Evolutionary conservation across 2,113 vertebrate genomes (phyloP).

Genomic region (Eolophus roseicapilla): DNA sequence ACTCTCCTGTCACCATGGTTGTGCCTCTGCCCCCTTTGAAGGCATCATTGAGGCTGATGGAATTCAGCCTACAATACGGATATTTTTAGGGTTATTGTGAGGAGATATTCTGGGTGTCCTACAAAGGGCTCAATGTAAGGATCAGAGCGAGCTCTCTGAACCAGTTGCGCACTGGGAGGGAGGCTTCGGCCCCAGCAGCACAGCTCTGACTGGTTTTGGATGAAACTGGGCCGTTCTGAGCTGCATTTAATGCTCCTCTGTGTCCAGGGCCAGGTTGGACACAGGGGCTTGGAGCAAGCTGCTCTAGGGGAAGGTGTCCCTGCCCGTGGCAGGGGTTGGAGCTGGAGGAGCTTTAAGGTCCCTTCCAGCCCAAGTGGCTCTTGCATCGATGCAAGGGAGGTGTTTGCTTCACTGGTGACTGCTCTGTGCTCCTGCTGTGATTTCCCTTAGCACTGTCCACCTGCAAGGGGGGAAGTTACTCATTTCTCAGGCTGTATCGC

Average conservation of each 20-base stretch:
- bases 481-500: neutral
- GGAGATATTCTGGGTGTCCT: neutral
- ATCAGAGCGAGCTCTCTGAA: neutral
- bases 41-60: neutral
- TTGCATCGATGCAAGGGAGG: neutral
- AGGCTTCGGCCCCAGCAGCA: neutral
- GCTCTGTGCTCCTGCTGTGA: neutral
- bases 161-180: rapidly evolving
- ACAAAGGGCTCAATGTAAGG: neutral
- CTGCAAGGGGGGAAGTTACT: neutral
- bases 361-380: neutral
- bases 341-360: too few relatives aligned
- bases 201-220: neutral
- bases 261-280: neutral
- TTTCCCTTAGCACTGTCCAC: neutral
- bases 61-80: rapidly evolving
- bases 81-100: slow-evolving; percentile 18
- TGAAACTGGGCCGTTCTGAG: rapidly evolving
- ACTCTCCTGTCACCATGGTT: rapidly evolving
- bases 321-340: too few relatives aligned
- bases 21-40: neutral
- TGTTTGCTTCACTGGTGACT: neutral
- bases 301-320: too few relatives aligned
- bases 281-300: too few relatives aligned
- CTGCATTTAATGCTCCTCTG: neutral